phyloP scores from a whole-genome alignment of 2,797 vertebrate species.

The Sebastes nivosus region DNA sequence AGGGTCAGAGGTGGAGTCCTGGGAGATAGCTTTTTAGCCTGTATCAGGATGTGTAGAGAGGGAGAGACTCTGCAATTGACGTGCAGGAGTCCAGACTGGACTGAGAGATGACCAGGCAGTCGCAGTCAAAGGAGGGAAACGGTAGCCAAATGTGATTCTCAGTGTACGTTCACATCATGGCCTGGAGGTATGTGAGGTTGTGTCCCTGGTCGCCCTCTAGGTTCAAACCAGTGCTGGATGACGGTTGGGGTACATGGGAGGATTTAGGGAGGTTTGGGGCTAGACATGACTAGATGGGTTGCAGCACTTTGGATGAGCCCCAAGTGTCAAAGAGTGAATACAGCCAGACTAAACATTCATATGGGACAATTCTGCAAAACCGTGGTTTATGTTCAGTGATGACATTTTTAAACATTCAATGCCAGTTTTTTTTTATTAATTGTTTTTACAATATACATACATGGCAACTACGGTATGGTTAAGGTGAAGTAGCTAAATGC shows the following conservation, averaged over 20 bases:
- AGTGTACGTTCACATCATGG: not conserved
- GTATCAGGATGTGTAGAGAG: constrained; percentile 3
- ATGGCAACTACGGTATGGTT: not conserved
- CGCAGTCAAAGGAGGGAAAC: not conserved
- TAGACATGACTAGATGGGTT: not conserved
- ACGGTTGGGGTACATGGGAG: not conserved
- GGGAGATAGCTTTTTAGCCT: not conserved
- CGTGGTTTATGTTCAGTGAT: constrained; percentile 31
- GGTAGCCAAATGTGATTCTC: not conserved
- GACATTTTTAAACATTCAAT: constrained; percentile 12
- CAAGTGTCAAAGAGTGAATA: constrained; percentile 29
- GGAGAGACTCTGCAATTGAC: not conserved
- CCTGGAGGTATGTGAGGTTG: not conserved
- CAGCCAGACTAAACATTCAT: constrained; percentile 46
- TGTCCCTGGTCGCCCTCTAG: not conserved
- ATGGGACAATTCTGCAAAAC: constrained; percentile 6
- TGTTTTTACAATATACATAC: not conserved
- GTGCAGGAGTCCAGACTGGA: not conserved
- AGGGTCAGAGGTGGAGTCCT: constrained; percentile 14
- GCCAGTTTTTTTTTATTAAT: not conserved
- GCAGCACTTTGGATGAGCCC: constrained; percentile 42
- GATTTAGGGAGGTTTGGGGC: constrained; percentile 8
- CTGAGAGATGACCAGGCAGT: not conserved
- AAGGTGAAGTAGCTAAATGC: not conserved
- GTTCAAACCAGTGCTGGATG: not conserved